Percentiles rank a stretch among this genome's conserved stretches.
Evolutionary conservation across 2,888 invertebrate species (phyloP).

Genomic region (Limulus polyphemus): DNA sequence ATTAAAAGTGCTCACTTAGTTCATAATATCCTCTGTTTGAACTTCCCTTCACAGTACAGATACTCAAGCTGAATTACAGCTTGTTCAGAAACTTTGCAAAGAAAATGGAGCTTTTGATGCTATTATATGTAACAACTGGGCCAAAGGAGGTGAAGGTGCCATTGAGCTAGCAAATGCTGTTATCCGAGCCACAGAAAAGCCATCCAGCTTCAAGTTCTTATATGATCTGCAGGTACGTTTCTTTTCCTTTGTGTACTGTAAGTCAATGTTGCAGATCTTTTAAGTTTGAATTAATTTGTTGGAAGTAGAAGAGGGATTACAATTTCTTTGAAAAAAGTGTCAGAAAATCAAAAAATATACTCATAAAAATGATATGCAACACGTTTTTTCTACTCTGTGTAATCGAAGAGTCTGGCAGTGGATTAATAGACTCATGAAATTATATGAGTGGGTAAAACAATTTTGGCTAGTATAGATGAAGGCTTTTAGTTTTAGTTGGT

Average conservation of each 20-base stretch:
- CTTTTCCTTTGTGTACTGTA: neutral
- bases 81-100: conserved; percentile 58
- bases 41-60: conserved; percentile 52
- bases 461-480: too few species aligned
- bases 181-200: conserved; percentile 55
- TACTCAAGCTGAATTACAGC: conserved; percentile 63
- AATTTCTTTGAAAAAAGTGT: too few species aligned
- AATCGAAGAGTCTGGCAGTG: too few species aligned
- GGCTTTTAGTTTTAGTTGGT: too few species aligned
- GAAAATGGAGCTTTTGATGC: conserved; percentile 75
- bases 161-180: conserved; percentile 73
- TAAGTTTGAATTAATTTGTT: too few species aligned
- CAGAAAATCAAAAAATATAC: too few species aligned
- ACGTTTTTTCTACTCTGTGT: too few species aligned
- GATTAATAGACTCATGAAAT: too few species aligned
- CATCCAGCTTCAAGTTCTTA: conserved; percentile 44
- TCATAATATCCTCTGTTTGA: neutral
- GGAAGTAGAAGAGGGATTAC: too few species aligned
- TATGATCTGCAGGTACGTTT: conserved; percentile 37
- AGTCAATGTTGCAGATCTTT: neutral
- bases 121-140: conserved; percentile 78
- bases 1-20: neutral
- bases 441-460: too few species aligned
- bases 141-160: conserved; percentile 76
- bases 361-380: too few species aligned